These are phyloP conservation scores for Anhinga rufa DNA, from an alignment of 2,113 vertebrate genomes.

Conservation along the genomic window DNA sequence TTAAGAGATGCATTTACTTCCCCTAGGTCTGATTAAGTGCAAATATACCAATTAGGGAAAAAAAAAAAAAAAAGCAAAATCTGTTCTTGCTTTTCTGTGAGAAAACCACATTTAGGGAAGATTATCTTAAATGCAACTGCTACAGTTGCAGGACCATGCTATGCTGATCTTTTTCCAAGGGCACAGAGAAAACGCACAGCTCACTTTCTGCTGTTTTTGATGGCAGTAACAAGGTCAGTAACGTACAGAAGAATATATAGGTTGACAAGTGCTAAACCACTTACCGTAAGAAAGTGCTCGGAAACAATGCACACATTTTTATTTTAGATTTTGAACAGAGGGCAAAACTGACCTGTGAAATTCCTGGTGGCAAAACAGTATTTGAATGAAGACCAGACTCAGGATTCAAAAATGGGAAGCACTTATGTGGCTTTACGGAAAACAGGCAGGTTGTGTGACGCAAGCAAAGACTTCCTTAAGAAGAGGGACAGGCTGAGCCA, in stretches of 20 bases:
- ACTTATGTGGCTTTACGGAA: neutral
- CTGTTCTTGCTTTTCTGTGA: neutral
- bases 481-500: neutral
- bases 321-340: neutral
- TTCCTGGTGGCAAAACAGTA: neutral
- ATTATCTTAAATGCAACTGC: neutral
- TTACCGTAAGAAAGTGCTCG: neutral
- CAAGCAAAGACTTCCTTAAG: neutral
- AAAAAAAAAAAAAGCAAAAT: neutral
- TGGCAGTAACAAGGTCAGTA: neutral
- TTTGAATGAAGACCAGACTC: neutral
- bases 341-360: neutral
- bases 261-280: slow-evolving; percentile 4
- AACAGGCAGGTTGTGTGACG: neutral
- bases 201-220: neutral
- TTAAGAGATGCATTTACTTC: slow-evolving; percentile 45
- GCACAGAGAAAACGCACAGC: neutral
- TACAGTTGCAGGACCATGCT: neutral
- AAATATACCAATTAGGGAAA: neutral
- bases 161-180: neutral
- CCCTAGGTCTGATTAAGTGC: neutral
- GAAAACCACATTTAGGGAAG: neutral
- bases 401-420: neutral
- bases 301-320: neutral
- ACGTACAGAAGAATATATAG: neutral